A percentile compares a stretch with the other conserved stretches of the same genome.
These are phyloP conservation scores for Metellina segmentata DNA, from an alignment of 2,888 invertebrate genomes.

Conservation along the genomic window DNA sequence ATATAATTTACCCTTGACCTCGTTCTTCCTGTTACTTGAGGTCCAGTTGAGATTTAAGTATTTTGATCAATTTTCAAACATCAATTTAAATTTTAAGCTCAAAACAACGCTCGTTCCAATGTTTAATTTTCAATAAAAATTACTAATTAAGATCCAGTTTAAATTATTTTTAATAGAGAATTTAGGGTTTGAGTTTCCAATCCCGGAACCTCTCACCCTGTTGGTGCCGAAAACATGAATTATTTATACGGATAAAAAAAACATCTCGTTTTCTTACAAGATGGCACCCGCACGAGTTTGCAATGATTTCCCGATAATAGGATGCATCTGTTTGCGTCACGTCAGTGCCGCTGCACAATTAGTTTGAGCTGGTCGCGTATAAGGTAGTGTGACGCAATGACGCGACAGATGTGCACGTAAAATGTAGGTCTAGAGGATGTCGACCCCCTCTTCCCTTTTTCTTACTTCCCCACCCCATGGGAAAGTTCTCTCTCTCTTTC, in stretches of 20 bases:
- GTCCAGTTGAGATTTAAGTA: not conserved
- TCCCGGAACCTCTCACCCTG: not conserved
- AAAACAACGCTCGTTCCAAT: no score
- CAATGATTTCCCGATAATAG: slow-evolving; percentile 13
- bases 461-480: slow-evolving; percentile 63
- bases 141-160: no score
- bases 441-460: slow-evolving; percentile 61
- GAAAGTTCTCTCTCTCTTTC: slow-evolving; percentile 72
- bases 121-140: no score
- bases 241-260: not conserved
- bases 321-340: slow-evolving; percentile 46
- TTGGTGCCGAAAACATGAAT: not conserved
- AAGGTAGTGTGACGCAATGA: slow-evolving; percentile 66
- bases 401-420: slow-evolving; percentile 69
- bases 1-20: not conserved
- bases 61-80: no score
- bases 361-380: slow-evolving; percentile 57
- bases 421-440: slow-evolving; percentile 76
- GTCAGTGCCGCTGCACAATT: slow-evolving; percentile 48
- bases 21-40: not conserved
- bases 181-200: no score
- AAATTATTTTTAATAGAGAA: no score
- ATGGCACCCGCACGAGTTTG: no score
- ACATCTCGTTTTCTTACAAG: not conserved
- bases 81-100: no score